Conservation (phyloP, 2,113 vertebrate species). For the Egretta garzetta region DNA sequence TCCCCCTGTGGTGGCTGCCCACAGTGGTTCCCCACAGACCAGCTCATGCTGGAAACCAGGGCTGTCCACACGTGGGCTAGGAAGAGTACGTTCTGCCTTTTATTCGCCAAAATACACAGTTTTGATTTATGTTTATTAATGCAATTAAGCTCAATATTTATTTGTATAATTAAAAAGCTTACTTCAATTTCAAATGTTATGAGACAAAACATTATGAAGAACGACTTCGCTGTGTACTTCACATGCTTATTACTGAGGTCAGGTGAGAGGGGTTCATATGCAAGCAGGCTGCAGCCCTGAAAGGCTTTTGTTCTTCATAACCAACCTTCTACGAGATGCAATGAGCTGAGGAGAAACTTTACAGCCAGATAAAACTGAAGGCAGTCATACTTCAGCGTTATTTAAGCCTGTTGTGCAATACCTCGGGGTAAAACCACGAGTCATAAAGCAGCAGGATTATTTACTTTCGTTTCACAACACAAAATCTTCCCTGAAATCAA, state of each 20-base stretch:
- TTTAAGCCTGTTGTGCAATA: slow-evolving; percentile 7
- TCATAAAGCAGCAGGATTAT: not conserved
- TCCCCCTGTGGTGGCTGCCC: accelerated
- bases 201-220: not conserved
- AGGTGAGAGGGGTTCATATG: not conserved
- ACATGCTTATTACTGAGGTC: not conserved
- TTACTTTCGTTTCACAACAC: not conserved
- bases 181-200: not conserved
- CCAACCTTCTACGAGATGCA: not conserved
- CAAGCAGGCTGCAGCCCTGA: not conserved
- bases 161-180: not conserved
- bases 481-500: not conserved
- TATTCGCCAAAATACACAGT: not conserved
- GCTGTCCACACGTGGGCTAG: not conserved
- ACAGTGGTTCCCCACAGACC: too few relatives aligned
- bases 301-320: not conserved
- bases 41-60: not conserved
- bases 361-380: not conserved
- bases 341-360: not conserved
- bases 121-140: not conserved
- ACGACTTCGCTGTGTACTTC: not conserved
- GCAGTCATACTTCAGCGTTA: not conserved
- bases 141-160: not conserved
- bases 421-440: not conserved
- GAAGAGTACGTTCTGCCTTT: not conserved